These are phyloP conservation scores for Mellivora capensis DNA, from an alignment of 2,113 vertebrate genomes.

Conservation along the genomic window DNA sequence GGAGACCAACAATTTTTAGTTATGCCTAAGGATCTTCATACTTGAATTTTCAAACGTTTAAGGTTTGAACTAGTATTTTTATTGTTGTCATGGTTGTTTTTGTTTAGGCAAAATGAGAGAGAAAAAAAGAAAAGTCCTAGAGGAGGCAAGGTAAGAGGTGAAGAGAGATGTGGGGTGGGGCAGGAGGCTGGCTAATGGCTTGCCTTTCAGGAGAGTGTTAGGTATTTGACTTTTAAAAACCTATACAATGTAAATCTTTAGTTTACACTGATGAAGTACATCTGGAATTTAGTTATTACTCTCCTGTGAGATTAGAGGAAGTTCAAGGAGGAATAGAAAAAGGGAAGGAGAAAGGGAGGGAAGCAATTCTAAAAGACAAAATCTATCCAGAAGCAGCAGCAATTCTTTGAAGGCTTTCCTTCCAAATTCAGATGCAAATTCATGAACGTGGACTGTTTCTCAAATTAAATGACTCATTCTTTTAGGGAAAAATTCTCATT, in stretches of 20 bases:
- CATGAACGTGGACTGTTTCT: not conserved
- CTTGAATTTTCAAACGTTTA: not conserved
- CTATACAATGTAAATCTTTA: not conserved
- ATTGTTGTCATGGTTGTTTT: not conserved
- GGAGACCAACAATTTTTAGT: not conserved
- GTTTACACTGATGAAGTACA: not conserved
- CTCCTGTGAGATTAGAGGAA: not conserved
- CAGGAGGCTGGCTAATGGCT: not conserved
- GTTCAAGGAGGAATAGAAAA: not conserved
- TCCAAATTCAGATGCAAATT: not conserved
- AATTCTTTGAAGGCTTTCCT: not conserved
- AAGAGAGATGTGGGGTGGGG: not conserved
- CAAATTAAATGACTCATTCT: not conserved
- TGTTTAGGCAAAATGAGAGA: not conserved
- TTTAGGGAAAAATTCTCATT: not conserved
- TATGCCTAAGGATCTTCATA: not conserved
- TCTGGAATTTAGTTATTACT: not conserved
- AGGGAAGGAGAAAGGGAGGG: not conserved
- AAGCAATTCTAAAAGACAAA: not conserved
- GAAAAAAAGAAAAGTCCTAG: not conserved
- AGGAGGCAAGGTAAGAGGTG: not conserved
- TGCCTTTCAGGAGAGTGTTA: not conserved
- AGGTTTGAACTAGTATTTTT: not conserved
- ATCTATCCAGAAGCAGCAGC: not conserved
- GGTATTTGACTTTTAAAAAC: not conserved